Evolutionary conservation across 2,113 vertebrate genomes (phyloP).

Genomic region (Benitochromis conjunctus): DNA sequence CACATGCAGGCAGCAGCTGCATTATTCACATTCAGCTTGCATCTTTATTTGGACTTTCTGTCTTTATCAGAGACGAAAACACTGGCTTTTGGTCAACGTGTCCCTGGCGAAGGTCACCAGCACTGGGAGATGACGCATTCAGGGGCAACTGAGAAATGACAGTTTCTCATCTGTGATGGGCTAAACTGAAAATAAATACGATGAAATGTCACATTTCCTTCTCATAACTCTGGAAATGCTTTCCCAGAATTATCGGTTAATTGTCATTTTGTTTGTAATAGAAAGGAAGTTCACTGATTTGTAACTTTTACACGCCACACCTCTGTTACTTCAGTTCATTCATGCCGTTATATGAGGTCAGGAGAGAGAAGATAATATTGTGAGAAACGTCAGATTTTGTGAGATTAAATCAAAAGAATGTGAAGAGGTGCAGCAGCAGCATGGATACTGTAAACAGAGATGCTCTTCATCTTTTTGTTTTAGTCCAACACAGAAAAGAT

Average conservation of each 20-base stretch:
- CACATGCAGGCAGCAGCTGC: not conserved
- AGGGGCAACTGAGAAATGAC: not conserved
- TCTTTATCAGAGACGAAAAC: not conserved
- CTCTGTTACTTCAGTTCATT: not conserved
- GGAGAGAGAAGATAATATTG: not conserved
- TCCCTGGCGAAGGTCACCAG: not conserved
- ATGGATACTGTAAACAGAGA: not conserved
- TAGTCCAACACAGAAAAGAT: not conserved
- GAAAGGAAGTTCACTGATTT: not conserved
- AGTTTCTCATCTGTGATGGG: not conserved
- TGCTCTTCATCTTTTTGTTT: not conserved
- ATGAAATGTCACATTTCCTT: not conserved
- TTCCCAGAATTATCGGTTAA: not conserved
- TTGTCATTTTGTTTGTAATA: not conserved
- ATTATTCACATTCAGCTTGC: not conserved
- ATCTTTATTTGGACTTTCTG: not conserved
- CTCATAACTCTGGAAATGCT: not conserved
- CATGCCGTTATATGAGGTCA: not conserved
- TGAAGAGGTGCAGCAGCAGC: not conserved
- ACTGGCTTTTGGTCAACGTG: not conserved
- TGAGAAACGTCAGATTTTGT: not conserved
- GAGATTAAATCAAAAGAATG: not conserved
- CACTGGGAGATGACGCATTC: not conserved
- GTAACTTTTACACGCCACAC: no score
- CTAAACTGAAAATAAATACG: not conserved